Percentiles rank a stretch among this genome's conserved stretches.
Conservation (phyloP, 1,140 invertebrate genomes). For the Saccostrea echinata region DNA sequence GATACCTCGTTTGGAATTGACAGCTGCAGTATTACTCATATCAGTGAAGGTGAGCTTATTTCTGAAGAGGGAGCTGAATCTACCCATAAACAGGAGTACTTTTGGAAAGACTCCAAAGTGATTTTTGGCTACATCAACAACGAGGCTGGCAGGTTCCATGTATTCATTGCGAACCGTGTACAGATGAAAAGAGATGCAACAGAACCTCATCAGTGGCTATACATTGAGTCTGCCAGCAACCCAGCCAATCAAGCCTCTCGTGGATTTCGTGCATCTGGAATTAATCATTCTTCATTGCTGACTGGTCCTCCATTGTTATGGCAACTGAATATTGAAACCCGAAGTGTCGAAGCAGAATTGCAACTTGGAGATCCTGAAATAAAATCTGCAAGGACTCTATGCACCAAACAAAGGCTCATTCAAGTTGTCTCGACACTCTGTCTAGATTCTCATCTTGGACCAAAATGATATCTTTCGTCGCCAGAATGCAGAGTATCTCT, state of each 20-base stretch:
- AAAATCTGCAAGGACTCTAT: slow-evolving; percentile 25
- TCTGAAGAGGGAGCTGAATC: slow-evolving; percentile 51
- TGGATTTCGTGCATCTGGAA: slow-evolving; percentile 19
- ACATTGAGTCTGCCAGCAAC: slow-evolving; percentile 53
- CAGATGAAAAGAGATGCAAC: slow-evolving; percentile 43
- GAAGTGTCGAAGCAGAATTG: slow-evolving; percentile 40
- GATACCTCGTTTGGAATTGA: slow-evolving; percentile 59
- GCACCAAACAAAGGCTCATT: background rate
- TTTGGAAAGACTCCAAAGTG: slow-evolving; percentile 55
- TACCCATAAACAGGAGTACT: slow-evolving; percentile 16
- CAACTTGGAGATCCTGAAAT: slow-evolving; percentile 46
- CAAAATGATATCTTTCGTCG: background rate
- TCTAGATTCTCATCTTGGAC: too few species aligned
- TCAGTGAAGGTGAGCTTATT: slow-evolving; percentile 50
- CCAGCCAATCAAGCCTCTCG: slow-evolving; percentile 58
- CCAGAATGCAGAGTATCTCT: slow-evolving; percentile 41
- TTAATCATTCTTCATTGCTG: slow-evolving; percentile 54
- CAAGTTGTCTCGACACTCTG: too few species aligned
- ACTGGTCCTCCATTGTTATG: slow-evolving; percentile 56
- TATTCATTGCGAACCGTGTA: slow-evolving; percentile 59
- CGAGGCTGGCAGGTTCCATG: slow-evolving; percentile 57
- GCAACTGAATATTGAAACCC: slow-evolving; percentile 31
- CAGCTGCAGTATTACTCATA: slow-evolving; percentile 55
- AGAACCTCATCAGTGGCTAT: slow-evolving; percentile 42
- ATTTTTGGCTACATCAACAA: slow-evolving; percentile 63